Base-by-base conservation (phyloP, 2,113 vertebrate species). In the Glaucomys volans region DNA sequence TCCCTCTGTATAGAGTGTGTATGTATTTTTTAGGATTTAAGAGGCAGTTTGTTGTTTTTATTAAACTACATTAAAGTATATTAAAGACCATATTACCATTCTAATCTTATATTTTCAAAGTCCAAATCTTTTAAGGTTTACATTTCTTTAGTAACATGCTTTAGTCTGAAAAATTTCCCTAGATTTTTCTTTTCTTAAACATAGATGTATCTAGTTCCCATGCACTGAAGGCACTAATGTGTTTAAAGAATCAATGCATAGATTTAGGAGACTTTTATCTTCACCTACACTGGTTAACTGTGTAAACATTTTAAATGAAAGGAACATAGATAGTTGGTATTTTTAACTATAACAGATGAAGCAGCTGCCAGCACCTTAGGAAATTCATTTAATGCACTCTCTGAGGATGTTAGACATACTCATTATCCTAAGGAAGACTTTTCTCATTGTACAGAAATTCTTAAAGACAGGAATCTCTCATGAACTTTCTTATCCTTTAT, bases 331-430 rank as follows among this genome's bases (percentile, higher is more conserved):
- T 14, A 77, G 11, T 77, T 74, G n/a, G 26, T 88, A 88, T 94
- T 93, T 96, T 96, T 88, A 92, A 90, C 76, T 52, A 14, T 22
- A 94, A 72, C 0, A 10, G 69, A 86, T 90, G 74, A 28, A 91
- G 40, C 72, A 93, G 66, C 72, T 95, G 32, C 50, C 52, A 76
- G 11, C 11, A 94, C 50, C 17, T 81, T 52, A 81, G 71, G 81
- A 95, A 94, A 95, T 80, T 88, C 42, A 66, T 94, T 92, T 87
- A 94, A 88, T 88, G 76, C 20, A 87, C 1, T 90, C 62, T 83
- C 76, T 76, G 89, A 75, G 50, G 26, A 59, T 81, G 50, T 89
- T 79, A 50, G 47, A 82, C 40, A 47, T 5, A 83, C 20, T 82
- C 54, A 85, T 90, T 80, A 69, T 40, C 28, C 91, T 42, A 66